Percentiles rank a stretch among this genome's conserved stretches.
These are phyloP conservation scores for Diplodus sargus DNA, from an alignment of 2,797 vertebrate genomes.

Conservation along the genomic window DNA sequence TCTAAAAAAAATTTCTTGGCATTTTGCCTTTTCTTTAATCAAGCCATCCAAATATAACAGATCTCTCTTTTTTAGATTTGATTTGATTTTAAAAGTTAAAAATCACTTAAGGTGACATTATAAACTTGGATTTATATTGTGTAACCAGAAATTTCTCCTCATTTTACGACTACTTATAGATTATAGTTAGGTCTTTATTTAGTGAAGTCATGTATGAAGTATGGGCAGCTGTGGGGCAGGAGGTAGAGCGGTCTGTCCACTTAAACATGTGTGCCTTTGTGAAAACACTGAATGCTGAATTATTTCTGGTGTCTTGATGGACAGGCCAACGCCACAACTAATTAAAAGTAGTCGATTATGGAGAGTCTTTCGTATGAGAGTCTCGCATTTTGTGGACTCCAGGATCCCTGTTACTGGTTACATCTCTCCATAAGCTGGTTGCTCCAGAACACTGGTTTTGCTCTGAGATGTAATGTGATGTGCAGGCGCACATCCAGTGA, in stretches of 20 bases:
- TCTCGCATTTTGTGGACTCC: too few species aligned
- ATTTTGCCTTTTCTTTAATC: background rate
- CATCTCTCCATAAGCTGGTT: background rate
- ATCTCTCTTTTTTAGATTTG: too few species aligned
- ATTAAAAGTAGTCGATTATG: too few species aligned
- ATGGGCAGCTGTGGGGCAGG: background rate
- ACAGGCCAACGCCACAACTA: background rate
- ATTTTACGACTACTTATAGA: background rate
- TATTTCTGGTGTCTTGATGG: too few species aligned
- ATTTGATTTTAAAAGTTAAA: too few species aligned
- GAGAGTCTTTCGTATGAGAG: too few species aligned
- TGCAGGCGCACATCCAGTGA: conserved; percentile 29
- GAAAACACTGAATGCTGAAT: too few species aligned
- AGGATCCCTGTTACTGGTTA: background rate
- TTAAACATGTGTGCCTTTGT: too few species aligned
- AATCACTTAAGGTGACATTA: background rate
- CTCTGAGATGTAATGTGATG: conserved; percentile 12
- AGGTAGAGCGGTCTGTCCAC: background rate
- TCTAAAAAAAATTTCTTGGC: background rate
- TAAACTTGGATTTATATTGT: background rate
- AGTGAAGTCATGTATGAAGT: background rate
- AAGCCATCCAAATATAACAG: background rate
- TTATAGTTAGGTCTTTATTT: background rate
- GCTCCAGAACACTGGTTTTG: background rate
- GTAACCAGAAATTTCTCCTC: background rate